phyloP scores from a whole-genome alignment of 2,888 invertebrate species.

The Cheilosia variabilis region DNA sequence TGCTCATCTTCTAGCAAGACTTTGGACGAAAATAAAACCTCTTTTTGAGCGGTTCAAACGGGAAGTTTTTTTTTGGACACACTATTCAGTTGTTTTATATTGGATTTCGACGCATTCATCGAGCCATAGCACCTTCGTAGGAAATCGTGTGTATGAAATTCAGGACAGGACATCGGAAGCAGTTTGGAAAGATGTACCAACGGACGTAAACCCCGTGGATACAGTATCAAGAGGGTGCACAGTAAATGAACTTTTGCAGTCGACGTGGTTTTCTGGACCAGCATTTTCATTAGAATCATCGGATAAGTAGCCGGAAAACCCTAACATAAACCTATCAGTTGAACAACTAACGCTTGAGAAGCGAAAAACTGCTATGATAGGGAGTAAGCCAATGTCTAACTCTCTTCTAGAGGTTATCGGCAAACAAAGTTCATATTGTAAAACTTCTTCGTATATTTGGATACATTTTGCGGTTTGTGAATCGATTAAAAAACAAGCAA shows the following conservation, averaged over 20 bases:
- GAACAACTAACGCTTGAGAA: too few relatives aligned
- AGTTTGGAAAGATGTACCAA: neutral
- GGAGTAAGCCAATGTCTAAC: neutral
- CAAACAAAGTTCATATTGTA: neutral
- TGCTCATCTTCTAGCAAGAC: constrained; percentile 53
- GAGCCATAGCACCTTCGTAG: constrained; percentile 55
- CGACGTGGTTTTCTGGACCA: neutral
- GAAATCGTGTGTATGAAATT: constrained; percentile 25
- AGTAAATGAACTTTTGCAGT: neutral
- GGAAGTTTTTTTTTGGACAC: constrained; percentile 50
- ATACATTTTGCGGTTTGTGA: neutral
- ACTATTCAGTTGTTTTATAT: constrained; percentile 62
- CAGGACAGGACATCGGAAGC: neutral
- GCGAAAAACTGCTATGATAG: too few relatives aligned
- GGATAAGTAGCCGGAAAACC: too few relatives aligned
- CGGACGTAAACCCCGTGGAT: neutral
- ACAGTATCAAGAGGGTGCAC: neutral
- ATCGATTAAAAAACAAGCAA: neutral
- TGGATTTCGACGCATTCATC: constrained; percentile 57
- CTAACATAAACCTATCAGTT: too few relatives aligned
- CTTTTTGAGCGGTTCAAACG: neutral
- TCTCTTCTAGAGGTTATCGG: neutral
- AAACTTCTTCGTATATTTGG: neutral
- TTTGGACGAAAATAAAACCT: constrained; percentile 33
- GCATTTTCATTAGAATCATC: neutral